phyloP scores from a whole-genome alignment of 2,888 invertebrate genomes.

The Thera obeliscata region DNA sequence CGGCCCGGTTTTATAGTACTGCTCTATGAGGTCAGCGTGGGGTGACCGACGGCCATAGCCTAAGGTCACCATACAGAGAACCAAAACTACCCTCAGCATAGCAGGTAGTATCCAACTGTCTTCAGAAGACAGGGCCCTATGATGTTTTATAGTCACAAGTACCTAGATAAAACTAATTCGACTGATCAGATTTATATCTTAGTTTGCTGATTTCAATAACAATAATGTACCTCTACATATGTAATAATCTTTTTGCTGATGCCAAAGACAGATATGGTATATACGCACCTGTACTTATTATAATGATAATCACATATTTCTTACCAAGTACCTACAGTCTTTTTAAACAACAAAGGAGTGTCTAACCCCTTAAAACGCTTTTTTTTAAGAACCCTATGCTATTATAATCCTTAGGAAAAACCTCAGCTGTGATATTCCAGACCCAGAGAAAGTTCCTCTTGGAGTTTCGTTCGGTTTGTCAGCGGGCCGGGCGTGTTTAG shows the following conservation, averaged over 20 bases:
- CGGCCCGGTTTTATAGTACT: slow-evolving; percentile 41
- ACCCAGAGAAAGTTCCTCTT: too few relatives aligned
- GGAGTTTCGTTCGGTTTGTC: too few relatives aligned
- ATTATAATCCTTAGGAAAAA: too few relatives aligned
- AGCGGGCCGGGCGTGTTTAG: too few relatives aligned
- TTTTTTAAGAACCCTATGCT: too few relatives aligned
- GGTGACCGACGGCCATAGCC: slow-evolving; percentile 45
- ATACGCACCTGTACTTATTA: not conserved
- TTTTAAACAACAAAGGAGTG: too few relatives aligned
- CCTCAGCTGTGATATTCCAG: too few relatives aligned
- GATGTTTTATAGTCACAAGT: slow-evolving; percentile 29
- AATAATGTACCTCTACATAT: not conserved
- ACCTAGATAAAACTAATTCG: slow-evolving; percentile 30
- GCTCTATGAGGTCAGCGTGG: slow-evolving; percentile 48
- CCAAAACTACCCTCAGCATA: slow-evolving; percentile 38
- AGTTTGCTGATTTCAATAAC: slow-evolving; percentile 1
- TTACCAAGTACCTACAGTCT: too few relatives aligned
- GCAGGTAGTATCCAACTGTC: slow-evolving; percentile 1
- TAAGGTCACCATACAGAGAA: slow-evolving; percentile 32
- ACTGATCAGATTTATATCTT: slow-evolving; percentile 31
- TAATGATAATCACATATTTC: too few relatives aligned
- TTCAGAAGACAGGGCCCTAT: not conserved
- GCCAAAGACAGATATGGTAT: slow-evolving; percentile 6
- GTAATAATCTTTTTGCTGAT: slow-evolving; percentile 1
- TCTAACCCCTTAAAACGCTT: too few relatives aligned